A percentile compares a stretch with the other conserved stretches of the same genome.
phyloP scores from a whole-genome alignment of 2,888 invertebrate genomes.

The Melikaiella ostensackeni region DNA sequence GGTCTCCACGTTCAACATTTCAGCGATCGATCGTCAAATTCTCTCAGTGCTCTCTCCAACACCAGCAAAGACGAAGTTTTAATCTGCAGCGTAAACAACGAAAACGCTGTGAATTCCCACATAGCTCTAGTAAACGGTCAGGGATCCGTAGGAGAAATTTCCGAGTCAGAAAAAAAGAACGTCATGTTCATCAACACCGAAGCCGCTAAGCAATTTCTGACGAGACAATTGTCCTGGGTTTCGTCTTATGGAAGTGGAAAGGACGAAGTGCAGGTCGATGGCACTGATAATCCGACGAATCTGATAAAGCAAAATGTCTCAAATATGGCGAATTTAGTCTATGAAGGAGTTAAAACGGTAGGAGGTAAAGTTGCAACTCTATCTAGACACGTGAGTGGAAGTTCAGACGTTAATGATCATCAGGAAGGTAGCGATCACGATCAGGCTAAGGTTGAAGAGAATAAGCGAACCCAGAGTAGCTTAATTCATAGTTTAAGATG shows the following conservation, averaged over 20 bases:
- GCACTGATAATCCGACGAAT: conserved; percentile 83
- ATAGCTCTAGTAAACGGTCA: conserved; percentile 44
- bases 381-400: conserved; percentile 86
- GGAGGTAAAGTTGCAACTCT: conserved; percentile 86
- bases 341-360: conserved; percentile 86
- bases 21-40: conserved; percentile 80
- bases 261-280: conserved; percentile 84
- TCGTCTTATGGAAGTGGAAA: conserved; percentile 80
- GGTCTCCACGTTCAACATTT: conserved; percentile 81
- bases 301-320: conserved; percentile 87
- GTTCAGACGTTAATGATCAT: conserved; percentile 83
- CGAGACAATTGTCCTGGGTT: conserved; percentile 86
- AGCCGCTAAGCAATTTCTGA: conserved; percentile 87
- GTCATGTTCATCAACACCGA: conserved; percentile 88
- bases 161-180: conserved; percentile 77
- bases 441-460: conserved; percentile 62
- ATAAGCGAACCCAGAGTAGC: conserved; percentile 66
- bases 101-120: conserved; percentile 63
- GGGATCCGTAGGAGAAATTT: conserved; percentile 50
- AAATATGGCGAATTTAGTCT: conserved; percentile 85
- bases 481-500: conserved; percentile 73
- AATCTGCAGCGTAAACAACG: conserved; percentile 25
- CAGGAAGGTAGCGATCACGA: conserved; percentile 74
- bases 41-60: conserved; percentile 77
- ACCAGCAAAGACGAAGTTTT: conserved; percentile 78